phyloP scores from a whole-genome alignment of 2,113 vertebrate genomes.

The Myotis lucifugus region DNA sequence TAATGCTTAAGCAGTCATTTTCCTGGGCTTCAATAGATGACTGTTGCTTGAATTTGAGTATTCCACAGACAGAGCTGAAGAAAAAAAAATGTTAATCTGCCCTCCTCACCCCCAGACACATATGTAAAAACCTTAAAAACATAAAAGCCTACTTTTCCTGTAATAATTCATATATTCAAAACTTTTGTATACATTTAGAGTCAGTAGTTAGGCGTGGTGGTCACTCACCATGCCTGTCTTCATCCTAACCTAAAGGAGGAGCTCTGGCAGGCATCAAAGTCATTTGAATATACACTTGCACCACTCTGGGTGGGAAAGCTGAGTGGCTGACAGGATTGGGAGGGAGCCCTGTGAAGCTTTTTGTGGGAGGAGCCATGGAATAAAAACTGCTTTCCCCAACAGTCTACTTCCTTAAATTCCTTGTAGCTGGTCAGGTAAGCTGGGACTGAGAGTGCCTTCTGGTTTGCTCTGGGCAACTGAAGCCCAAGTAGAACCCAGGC shows the following conservation, averaged over 20 bases:
- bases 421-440: conserved; percentile 78
- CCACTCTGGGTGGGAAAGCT: conserved; percentile 49
- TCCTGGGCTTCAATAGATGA: background rate
- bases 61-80: background rate
- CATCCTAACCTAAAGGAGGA: conserved; percentile 51
- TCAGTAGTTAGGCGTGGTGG: background rate
- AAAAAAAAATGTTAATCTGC: background rate
- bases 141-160: conserved; percentile 38
- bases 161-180: conserved; percentile 6
- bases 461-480: conserved; percentile 27
- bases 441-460: conserved; percentile 14
- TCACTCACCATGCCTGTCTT: background rate
- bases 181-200: background rate
- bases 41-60: conserved; percentile 51
- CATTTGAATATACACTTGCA: conserved; percentile 48
- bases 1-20: conserved; percentile 45
- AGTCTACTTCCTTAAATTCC: conserved; percentile 75
- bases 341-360: conserved; percentile 61
- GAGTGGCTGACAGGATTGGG: conserved; percentile 36
- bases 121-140: background rate
- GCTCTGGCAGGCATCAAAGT: conserved; percentile 29
- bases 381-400: conserved; percentile 64
- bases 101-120: background rate
- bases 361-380: conserved; percentile 70
- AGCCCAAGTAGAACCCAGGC: conserved; percentile 3